A percentile compares a stretch with the other conserved stretches of the same genome.
Evolutionary conservation across 2,113 vertebrate species (phyloP).

Genomic region (Herpailurus yagouaroundi): DNA sequence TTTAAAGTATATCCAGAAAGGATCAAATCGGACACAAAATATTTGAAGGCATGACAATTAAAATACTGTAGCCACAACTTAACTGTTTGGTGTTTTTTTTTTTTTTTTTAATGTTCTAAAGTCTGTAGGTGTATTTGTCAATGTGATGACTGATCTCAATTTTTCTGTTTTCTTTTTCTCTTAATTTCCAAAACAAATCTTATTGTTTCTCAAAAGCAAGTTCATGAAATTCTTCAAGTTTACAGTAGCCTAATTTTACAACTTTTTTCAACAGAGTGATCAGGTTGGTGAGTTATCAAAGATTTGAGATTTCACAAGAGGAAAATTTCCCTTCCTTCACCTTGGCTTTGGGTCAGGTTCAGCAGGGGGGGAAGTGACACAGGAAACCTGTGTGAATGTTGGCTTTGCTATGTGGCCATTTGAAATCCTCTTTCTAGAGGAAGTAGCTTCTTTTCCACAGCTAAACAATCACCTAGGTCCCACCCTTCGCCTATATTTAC

Average conservation of each 20-base stretch:
- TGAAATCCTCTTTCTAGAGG: conserved; percentile 76
- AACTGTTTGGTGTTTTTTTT: neutral
- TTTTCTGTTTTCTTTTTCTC: conserved; percentile 45
- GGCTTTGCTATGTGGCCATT: conserved; percentile 68
- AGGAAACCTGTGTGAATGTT: conserved; percentile 78
- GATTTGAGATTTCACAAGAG: conserved; percentile 77
- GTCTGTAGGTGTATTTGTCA: neutral
- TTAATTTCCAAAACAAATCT: conserved; percentile 57
- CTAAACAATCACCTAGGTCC: conserved; percentile 2
- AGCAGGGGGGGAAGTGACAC: conserved; percentile 76
- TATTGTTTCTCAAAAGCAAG: conserved; percentile 21
- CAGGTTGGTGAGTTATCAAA: conserved; percentile 67
- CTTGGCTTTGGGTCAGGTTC: conserved; percentile 71
- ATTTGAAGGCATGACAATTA: neutral
- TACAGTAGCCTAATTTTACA: conserved; percentile 49
- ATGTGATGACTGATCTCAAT: conserved; percentile 34
- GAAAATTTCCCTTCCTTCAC: conserved; percentile 76
- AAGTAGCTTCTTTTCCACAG: conserved; percentile 78
- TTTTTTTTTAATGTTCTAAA: conserved; percentile 48
- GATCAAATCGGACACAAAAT: neutral
- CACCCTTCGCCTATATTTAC: neutral
- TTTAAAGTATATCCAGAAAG: neutral
- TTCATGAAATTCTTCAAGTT: conserved; percentile 51
- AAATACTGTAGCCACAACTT: neutral
- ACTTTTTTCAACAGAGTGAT: conserved; percentile 62